Conservation (phyloP, 2,797 vertebrate species). For the Decapterus maruadsi region DNA sequence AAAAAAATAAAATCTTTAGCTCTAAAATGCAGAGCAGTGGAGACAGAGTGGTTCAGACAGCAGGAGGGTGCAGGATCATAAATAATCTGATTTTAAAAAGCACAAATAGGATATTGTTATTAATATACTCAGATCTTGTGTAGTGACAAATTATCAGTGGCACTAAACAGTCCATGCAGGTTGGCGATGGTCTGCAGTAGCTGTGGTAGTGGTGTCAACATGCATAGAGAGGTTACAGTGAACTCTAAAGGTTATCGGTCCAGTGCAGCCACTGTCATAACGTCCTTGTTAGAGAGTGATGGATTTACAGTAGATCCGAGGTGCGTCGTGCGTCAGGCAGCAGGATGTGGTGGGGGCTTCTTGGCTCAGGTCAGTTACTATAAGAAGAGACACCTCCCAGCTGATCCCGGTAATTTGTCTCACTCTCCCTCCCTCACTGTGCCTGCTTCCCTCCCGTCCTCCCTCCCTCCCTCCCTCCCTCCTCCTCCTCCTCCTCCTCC, state of each 20-base stretch:
- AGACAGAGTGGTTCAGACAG: too few relatives aligned
- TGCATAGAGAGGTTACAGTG: neutral
- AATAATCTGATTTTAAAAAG: neutral
- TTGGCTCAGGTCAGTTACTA: conserved; percentile 49
- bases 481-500: neutral
- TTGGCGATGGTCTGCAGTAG: neutral
- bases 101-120: too few relatives aligned
- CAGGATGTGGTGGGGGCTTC: conserved; percentile 62
- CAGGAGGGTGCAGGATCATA: neutral
- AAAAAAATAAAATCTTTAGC: neutral
- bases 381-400: conserved; percentile 70
- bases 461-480: neutral
- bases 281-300: conserved; percentile 5
- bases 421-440: too few relatives aligned
- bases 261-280: too few relatives aligned
- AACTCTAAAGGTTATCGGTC: neutral
- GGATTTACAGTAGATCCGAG: conserved; percentile 29
- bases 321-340: conserved; percentile 35
- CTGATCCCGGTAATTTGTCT: conserved; percentile 60
- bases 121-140: too few relatives aligned
- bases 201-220: too few relatives aligned
- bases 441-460: conserved; percentile 2
- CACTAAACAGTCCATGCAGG: too few relatives aligned
- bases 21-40: neutral
- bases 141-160: neutral